Evolutionary conservation across 2,888 invertebrate species (phyloP).

Genomic region (Dryobota labecula): DNA sequence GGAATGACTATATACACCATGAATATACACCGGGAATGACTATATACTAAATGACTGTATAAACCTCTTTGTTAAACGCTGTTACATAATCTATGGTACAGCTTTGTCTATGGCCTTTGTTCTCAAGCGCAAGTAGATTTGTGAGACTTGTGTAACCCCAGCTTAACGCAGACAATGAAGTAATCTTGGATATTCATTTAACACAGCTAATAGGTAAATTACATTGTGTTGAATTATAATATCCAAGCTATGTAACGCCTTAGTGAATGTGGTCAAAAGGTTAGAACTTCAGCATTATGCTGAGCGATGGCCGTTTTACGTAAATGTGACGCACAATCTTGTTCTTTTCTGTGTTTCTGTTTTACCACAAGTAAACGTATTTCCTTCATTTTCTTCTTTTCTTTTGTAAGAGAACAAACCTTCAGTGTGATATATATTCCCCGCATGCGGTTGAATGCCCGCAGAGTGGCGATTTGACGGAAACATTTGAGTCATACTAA

Average conservation of each 20-base stretch:
- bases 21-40: too few species aligned
- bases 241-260: conserved; percentile 3
- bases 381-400: too few species aligned
- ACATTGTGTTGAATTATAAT: conserved; percentile 44
- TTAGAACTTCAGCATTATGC: conserved; percentile 3
- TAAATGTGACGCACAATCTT: background rate
- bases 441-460: background rate
- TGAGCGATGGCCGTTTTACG: background rate
- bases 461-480: background rate
- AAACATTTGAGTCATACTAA: background rate
- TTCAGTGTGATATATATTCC: background rate
- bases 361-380: too few species aligned
- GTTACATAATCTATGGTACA: conserved; percentile 33
- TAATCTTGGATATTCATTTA: conserved; percentile 58
- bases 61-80: conserved; percentile 49
- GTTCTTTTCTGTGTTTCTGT: background rate
- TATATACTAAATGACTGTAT: conserved; percentile 33
- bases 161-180: conserved; percentile 50
- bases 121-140: conserved; percentile 39
- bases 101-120: conserved; percentile 53
- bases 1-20: conserved; percentile 25
- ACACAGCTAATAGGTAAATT: conserved; percentile 44
- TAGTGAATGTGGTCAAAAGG: conserved; percentile 12
- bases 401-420: background rate
- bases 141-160: conserved; percentile 39